These are phyloP conservation scores for Drosophila incognita DNA, from an alignment of 2,888 invertebrate genomes.

Conservation along the genomic window DNA sequence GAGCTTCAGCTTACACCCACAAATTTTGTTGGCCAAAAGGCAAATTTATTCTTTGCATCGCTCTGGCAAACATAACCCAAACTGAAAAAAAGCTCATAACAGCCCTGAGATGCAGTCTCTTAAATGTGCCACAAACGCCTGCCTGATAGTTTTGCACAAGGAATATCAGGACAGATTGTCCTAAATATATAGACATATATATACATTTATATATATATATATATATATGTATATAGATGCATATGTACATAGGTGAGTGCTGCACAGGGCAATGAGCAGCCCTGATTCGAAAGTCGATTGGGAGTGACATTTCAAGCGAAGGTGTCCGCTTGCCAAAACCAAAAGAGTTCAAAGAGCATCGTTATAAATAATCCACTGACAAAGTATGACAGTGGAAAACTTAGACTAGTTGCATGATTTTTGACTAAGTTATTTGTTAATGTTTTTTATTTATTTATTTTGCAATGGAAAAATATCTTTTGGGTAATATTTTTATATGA, in stretches of 20 bases:
- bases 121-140: conserved; percentile 40
- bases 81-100: background rate
- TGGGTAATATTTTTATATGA: background rate
- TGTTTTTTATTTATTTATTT: too few species aligned
- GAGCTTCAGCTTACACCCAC: conserved; percentile 45
- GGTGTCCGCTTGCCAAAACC: conserved; percentile 1
- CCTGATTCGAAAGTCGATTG: conserved; percentile 28
- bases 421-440: too few species aligned
- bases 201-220: background rate
- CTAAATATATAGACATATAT: conserved; percentile 7
- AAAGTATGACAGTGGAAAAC: background rate
- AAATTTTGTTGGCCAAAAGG: conserved; percentile 73
- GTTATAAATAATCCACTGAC: background rate
- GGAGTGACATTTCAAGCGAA: conserved; percentile 2
- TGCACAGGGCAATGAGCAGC: conserved; percentile 37
- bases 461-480: background rate
- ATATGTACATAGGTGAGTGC: conserved; percentile 11
- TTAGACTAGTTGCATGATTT: background rate
- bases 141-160: conserved; percentile 24
- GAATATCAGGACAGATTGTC: conserved; percentile 20
- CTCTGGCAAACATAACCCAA: conserved; percentile 22
- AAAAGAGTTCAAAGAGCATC: conserved; percentile 1
- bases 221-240: background rate
- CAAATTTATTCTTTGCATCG: conserved; percentile 63
- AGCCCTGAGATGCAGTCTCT: conserved; percentile 37